Evolutionary conservation across 2,113 vertebrate genomes (phyloP), one percentile per base, ranked within the genome.

Genomic region (Theristicus caerulescens): DNA sequence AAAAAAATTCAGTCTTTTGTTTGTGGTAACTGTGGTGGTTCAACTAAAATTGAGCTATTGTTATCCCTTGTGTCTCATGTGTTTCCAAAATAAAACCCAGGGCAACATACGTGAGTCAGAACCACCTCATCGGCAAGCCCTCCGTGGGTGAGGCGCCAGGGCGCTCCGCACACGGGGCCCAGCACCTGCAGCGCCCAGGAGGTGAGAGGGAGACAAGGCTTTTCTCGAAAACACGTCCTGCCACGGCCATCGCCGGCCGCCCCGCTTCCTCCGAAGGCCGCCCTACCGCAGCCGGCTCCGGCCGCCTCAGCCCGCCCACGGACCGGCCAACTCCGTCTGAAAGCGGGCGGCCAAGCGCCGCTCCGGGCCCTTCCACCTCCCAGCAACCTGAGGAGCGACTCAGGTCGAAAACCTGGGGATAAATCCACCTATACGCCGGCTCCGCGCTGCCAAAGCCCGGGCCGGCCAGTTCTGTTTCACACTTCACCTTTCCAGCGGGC

Each of bases 81-180:
- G 29, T 36, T 70, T 42, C 54, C 17, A 18, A 27, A 46, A 11
- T 6, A 79, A 66, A 51, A 13, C 0, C 10, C 6, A 36, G 9
- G 27, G 34, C 21, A 40, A 6, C 32, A 11, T 0, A 4, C 1
- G 9, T 3, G 4, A 34, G 16, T 1, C 34, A 25, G 7, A 36
- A 16, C 13, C 38, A 29, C 11, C 26, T 36, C 32, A 7, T 1
- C 0, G 14, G 21, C 8, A 38, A 59, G 9, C 6, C 3, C 16
- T 6, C 9, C 2, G 2, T 2, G 32, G 3, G 49, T 12, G 32
- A 29, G 2, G 46, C 0, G 31, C 5, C 44, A 2, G 36, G 17
- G 22, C 27, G 4, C 26, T 1, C 16, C 2, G 1, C 13, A 10
- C 19, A 7, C 1, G 3, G 13, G 21, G 44, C 34, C 22, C 21